Conservation (phyloP, 1,140 invertebrate genomes). For the Orchesella cincta region DNA sequence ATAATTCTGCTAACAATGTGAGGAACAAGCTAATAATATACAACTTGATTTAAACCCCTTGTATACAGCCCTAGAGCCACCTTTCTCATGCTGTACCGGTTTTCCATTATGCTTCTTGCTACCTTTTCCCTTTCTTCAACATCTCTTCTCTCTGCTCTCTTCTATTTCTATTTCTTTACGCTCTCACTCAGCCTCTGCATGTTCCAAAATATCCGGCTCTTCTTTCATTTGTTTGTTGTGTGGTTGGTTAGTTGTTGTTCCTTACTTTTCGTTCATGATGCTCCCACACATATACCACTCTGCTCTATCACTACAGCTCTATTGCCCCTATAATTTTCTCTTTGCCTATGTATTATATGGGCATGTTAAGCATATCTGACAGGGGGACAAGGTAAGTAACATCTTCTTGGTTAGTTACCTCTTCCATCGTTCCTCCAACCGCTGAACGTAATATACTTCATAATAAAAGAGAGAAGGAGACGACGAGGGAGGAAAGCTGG, state of each 20-base stretch:
- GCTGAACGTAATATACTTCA: neutral
- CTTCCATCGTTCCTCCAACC: neutral
- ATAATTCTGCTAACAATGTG: too few relatives aligned
- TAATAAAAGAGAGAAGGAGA: neutral
- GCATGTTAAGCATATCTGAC: neutral
- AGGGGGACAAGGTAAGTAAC: neutral
- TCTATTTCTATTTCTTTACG: too few relatives aligned
- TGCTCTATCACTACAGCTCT: too few relatives aligned
- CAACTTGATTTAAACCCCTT: too few relatives aligned
- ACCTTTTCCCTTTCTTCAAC: too few relatives aligned
- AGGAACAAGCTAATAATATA: too few relatives aligned
- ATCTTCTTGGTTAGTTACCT: slow-evolving; percentile 12
- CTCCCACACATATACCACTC: too few relatives aligned
- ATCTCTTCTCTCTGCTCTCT: too few relatives aligned
- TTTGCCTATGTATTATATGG: neutral
- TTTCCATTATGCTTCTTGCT: too few relatives aligned
- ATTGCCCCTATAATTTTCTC: neutral
- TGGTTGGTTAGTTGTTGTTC: neutral
- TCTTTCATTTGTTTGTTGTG: neutral
- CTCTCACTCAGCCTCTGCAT: too few relatives aligned
- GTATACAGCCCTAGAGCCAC: too few relatives aligned
- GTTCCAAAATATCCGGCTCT: neutral
- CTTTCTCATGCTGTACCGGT: too few relatives aligned
- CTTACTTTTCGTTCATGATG: neutral
- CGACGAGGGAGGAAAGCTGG: neutral